Evolutionary conservation across 2,797 vertebrate species (phyloP), one percentile per base, ranked within the genome.

Genomic region (Protosalanx chinensis): DNA sequence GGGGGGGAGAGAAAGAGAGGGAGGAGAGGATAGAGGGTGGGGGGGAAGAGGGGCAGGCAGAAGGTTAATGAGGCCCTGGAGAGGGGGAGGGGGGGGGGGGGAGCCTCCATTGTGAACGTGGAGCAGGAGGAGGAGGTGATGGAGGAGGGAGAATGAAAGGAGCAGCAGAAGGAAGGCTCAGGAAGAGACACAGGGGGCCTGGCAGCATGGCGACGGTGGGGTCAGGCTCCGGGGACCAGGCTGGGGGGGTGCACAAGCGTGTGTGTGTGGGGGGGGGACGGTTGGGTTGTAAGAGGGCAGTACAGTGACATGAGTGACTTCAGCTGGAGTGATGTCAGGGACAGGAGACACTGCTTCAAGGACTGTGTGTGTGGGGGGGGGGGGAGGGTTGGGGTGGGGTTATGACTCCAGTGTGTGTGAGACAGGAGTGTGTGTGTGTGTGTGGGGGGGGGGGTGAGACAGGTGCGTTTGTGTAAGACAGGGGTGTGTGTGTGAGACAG

Each of bases 61-160:
- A 84, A 85, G 84, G 82, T 86, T 84, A 89, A 90, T 82, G 87
- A 87, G 81, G 84, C 85, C 72, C 81, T 56, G 73, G 77, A 78
- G 58, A 63, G 57, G 65, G 61, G 23, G 59, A 5, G 20, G 57
- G 69, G 18, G 41, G 46, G 35, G 77, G 46, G 37, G 68, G 65
- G 70, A 59, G 60, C 70, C 46, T 67, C 78, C 72, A 80, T 80
- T 85, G 82, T 83, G 67, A 64, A 3, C 68, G 65, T 71, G 79
- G 58, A 74, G 77, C 76, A 59, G 64, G 57, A 64, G 6, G 20
- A 51, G 3, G 32, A 74, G 56, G 37, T 67, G 65, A 71, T 53
- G 64, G 67, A 65, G 51, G 15, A 16, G 72, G 64, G 66, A 77
- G 76, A 84, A 85, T 87, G 87, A 88, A 88, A 87, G 82, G 68